Percentiles rank a stretch among this genome's conserved stretches.
Evolutionary conservation across 2,797 vertebrate genomes (phyloP).

Genomic region (Ciconia nigra): DNA sequence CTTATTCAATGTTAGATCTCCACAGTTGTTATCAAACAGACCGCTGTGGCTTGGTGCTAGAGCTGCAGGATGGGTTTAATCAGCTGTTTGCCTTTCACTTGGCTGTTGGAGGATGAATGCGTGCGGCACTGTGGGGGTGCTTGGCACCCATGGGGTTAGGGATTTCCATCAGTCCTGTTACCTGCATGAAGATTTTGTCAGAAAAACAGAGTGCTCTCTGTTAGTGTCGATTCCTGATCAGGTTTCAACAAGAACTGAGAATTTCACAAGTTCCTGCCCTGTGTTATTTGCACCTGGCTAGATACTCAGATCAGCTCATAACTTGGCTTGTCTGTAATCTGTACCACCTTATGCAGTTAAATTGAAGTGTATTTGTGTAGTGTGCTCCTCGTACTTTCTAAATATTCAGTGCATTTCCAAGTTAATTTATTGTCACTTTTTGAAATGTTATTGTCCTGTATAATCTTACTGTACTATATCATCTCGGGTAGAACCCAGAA

Average conservation of each 20-base stretch:
- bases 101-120: neutral
- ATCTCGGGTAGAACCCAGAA: neutral
- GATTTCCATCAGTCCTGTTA: neutral
- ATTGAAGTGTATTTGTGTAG: neutral
- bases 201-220: neutral
- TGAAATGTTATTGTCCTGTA: neutral
- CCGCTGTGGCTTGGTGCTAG: neutral
- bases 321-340: neutral
- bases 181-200: neutral
- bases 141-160: fast-evolving
- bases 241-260: neutral
- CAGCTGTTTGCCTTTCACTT: neutral
- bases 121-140: neutral
- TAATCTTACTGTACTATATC: neutral
- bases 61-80: neutral
- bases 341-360: neutral
- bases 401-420: neutral
- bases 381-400: neutral
- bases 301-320: neutral
- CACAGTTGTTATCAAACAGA: neutral
- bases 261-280: neutral
- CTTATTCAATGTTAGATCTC: neutral
- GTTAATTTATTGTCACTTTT: neutral
- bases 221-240: neutral
- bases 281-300: neutral